Conservation (phyloP, 2,888 invertebrate genomes). For the Epinotia brunnichana region DNA sequence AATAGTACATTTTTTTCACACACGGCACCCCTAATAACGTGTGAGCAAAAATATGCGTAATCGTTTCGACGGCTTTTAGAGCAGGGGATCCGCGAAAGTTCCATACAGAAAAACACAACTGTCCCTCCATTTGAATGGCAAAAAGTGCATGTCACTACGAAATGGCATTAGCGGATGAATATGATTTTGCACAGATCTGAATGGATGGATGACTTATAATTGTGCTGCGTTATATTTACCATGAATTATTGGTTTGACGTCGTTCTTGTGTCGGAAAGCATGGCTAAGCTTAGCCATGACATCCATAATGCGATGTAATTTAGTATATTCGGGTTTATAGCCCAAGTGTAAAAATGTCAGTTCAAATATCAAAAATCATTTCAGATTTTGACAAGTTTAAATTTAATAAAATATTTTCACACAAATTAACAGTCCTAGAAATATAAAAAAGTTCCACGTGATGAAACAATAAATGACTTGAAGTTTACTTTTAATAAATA, state of each 20-base stretch:
- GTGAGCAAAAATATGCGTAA: slow-evolving; percentile 82
- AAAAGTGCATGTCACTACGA: slow-evolving; percentile 82
- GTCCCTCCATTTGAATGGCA: slow-evolving; percentile 82
- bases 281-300: slow-evolving; percentile 33
- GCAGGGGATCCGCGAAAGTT: slow-evolving; percentile 60
- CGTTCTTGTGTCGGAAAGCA: slow-evolving; percentile 61
- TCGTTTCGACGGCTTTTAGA: slow-evolving; percentile 61
- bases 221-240: slow-evolving; percentile 80
- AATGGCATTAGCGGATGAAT: slow-evolving; percentile 82
- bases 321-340: slow-evolving; percentile 17
- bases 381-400: not conserved
- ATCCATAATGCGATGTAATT: slow-evolving; percentile 30
- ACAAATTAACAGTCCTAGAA: not conserved
- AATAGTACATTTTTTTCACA: slow-evolving; percentile 83
- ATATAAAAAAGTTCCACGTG: not conserved
- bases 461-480: not conserved
- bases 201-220: slow-evolving; percentile 82
- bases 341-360: slow-evolving; percentile 7
- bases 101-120: slow-evolving; percentile 75
- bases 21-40: slow-evolving; percentile 81
- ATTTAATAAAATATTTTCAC: not conserved
- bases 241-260: slow-evolving; percentile 82
- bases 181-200: slow-evolving; percentile 78
- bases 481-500: not conserved
- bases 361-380: not conserved